These are phyloP conservation scores for Drosophila mauritiana DNA, from an alignment of 1,140 invertebrate genomes.

Conservation along the genomic window DNA sequence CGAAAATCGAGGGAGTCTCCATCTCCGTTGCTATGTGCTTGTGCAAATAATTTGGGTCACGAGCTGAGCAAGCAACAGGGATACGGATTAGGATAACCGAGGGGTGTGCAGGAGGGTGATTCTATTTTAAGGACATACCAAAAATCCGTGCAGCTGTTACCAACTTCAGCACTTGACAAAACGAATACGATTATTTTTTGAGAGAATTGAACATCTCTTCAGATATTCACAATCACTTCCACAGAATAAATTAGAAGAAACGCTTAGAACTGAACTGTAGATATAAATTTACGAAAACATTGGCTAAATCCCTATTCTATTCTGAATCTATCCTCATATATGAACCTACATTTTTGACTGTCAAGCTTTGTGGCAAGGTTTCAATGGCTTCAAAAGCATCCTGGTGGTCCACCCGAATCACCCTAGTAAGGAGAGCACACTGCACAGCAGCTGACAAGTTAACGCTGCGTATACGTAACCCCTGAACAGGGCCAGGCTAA, in stretches of 20 bases:
- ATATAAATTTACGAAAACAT: too few relatives aligned
- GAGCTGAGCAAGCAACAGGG: slow-evolving; percentile 57
- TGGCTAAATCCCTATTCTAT: too few relatives aligned
- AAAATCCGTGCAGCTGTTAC: neutral
- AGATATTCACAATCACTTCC: too few relatives aligned
- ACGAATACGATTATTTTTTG: too few relatives aligned
- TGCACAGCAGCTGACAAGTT: slow-evolving; percentile 43
- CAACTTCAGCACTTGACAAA: too few relatives aligned
- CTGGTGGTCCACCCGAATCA: neutral
- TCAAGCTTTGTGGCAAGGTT: too few relatives aligned
- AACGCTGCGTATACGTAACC: slow-evolving; percentile 67
- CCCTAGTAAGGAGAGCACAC: slow-evolving; percentile 7
- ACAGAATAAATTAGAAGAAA: too few relatives aligned
- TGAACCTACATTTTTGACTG: too few relatives aligned
- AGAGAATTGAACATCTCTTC: too few relatives aligned
- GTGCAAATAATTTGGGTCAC: slow-evolving; percentile 80
- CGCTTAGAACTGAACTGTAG: too few relatives aligned
- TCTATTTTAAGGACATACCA: neutral
- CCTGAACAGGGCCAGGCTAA: slow-evolving; percentile 52
- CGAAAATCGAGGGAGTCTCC: slow-evolving; percentile 38
- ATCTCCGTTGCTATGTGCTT: slow-evolving; percentile 37
- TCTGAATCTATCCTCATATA: too few relatives aligned
- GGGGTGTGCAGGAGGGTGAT: slow-evolving; percentile 8
- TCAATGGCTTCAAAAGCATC: too few relatives aligned
- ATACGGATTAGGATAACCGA: slow-evolving; percentile 22